Percentiles rank a stretch among this genome's conserved stretches.
Evolutionary conservation across 2,113 vertebrate genomes (phyloP).

Genomic region (Sula dactylatra): DNA sequence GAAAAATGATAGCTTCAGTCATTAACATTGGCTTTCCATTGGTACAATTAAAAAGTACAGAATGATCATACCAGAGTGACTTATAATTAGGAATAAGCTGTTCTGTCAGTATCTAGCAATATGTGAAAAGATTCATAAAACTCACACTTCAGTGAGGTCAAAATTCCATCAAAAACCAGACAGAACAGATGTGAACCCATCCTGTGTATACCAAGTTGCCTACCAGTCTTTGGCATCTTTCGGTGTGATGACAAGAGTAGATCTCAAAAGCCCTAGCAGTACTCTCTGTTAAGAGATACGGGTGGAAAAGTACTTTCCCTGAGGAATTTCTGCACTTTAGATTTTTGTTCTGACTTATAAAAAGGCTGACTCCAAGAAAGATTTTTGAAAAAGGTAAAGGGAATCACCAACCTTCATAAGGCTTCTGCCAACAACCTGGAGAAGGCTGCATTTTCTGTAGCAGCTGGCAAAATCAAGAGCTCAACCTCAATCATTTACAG

Average conservation of each 20-base stretch:
- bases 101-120: neutral
- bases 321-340: neutral
- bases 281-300: neutral
- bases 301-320: neutral
- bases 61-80: neutral
- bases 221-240: neutral
- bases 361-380: neutral
- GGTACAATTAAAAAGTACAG: neutral
- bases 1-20: neutral
- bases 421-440: neutral
- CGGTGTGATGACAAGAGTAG: neutral
- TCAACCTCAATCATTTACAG: neutral
- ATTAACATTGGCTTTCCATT: neutral
- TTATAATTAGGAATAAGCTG: neutral
- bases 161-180: slow-evolving; percentile 2
- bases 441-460: neutral
- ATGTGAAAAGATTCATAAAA: neutral
- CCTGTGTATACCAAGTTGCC: neutral
- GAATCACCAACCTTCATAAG: neutral
- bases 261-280: neutral
- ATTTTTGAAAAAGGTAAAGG: neutral
- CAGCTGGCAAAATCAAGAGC: neutral
- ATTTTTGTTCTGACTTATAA: neutral
- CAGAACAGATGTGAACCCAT: slow-evolving; percentile 7
- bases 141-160: neutral